Evolutionary conservation across 1,140 invertebrate genomes (phyloP).

Genomic region (Drosophila eugracilis): DNA sequence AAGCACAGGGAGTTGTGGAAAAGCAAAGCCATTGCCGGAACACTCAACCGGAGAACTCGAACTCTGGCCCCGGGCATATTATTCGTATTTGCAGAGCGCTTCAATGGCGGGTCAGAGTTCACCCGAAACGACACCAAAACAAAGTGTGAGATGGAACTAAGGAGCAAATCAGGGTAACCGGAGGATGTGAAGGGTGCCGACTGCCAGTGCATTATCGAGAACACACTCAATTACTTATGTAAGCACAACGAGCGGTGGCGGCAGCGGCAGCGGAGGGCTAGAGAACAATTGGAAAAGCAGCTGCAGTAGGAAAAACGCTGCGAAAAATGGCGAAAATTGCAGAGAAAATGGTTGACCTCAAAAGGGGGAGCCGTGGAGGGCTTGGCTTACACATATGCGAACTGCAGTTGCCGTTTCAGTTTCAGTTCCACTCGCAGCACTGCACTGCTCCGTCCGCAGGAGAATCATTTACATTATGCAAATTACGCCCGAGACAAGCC

Average conservation of each 20-base stretch:
- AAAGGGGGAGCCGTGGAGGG: slow-evolving; percentile 24
- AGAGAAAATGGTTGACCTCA: slow-evolving; percentile 68
- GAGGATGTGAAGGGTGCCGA: slow-evolving; percentile 23
- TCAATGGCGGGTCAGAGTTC: slow-evolving; percentile 60
- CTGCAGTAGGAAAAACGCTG: slow-evolving; percentile 51
- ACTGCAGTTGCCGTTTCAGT: slow-evolving; percentile 30
- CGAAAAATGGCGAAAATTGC: slow-evolving; percentile 71
- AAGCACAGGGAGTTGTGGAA: slow-evolving; percentile 3
- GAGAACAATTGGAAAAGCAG: slow-evolving; percentile 74
- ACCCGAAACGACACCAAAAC: slow-evolving; percentile 50
- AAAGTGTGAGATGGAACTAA: slow-evolving; percentile 24
- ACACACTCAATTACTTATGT: slow-evolving; percentile 83
- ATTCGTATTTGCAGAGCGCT: slow-evolving; percentile 70
- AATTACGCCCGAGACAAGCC: slow-evolving; percentile 65
- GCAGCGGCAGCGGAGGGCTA: not conserved
- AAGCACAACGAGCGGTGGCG: slow-evolving; percentile 49
- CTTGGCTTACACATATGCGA: slow-evolving; percentile 14
- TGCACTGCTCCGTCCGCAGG: slow-evolving; percentile 41
- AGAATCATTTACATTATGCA: slow-evolving; percentile 76
- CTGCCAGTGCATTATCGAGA: slow-evolving; percentile 76
- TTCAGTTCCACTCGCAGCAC: slow-evolving; percentile 11
- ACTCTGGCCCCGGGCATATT: slow-evolving; percentile 34
- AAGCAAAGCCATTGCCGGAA: not conserved
- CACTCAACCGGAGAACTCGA: not conserved
- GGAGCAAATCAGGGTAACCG: not conserved